Base-by-base conservation (phyloP, 2,888 invertebrate genomes). In the Scaptomyza cyrtandrae region DNA sequence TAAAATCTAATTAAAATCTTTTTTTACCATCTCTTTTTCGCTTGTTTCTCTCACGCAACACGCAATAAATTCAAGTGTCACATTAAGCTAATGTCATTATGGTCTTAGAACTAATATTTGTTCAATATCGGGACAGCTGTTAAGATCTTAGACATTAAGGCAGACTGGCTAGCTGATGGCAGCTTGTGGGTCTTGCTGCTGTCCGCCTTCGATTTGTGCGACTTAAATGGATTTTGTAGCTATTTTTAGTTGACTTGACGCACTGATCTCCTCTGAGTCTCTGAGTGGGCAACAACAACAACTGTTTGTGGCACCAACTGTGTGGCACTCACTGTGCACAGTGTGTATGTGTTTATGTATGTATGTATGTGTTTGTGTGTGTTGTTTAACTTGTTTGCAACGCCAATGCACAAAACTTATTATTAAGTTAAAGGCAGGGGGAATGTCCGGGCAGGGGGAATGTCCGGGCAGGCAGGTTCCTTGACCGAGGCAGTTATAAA, bases 161-260 rank as follows among this genome's bases (percentile, higher is more conserved):
- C 19, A 19, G 19, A 1, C 19, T 19, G 19, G 19, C 19, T 19
- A 19, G 19, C 19, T 24, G 1, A 3, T 24, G 24, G 24, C 72
- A 71, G 67, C 62, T 68, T 73, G 75, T 64, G 73, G 75, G 1
- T 5, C 19, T n/a, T 24, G 35, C 3, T 19, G 24, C n/a, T 37
- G 49, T 71, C 63, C 71, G 74, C 67, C 66, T 75, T 71, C 71
- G 76, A 71, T 62, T 77, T 67, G 58, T 60, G 71, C 61, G 70
- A 67, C 72, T 77, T 76, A 74, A 78, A 66, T 75, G 79, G 71
- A 63, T 58, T 73, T 72, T 71, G 35, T 56, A 65, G 66, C 76
- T 76, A 78, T 76, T 76, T 76, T 78, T 76, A 76, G 79, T 65
- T 62, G 43, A 59, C 50, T 65, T 62, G 43, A 59, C 50, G 44